phyloP scores from a whole-genome alignment of 2,113 vertebrate genomes.

The Aix galericulata region DNA sequence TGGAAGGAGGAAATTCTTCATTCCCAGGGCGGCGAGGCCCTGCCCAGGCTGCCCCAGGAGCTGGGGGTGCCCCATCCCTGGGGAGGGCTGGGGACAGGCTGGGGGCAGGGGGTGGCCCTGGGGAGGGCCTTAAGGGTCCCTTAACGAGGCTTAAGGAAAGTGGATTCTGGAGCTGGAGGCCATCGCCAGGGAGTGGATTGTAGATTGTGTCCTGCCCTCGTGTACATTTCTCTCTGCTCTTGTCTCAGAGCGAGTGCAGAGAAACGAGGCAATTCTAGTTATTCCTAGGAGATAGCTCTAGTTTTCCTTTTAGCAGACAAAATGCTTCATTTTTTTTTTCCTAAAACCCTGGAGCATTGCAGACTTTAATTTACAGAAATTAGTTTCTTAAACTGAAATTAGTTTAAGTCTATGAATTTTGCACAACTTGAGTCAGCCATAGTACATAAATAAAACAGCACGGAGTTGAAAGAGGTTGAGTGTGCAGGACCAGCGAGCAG shows the following conservation, averaged over 20 bases:
- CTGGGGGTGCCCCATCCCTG: too few relatives aligned
- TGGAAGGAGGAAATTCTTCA: too few relatives aligned
- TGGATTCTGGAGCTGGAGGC: neutral
- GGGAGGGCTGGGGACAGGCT: too few relatives aligned
- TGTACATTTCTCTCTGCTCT: neutral
- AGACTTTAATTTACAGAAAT: neutral
- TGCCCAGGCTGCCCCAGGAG: too few relatives aligned
- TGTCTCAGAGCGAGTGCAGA: neutral
- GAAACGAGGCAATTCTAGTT: neutral
- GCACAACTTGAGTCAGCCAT: neutral
- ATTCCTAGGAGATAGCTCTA: neutral
- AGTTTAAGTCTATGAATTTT: neutral
- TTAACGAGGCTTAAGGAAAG: neutral
- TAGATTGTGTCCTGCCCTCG: neutral
- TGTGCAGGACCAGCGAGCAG: neutral
- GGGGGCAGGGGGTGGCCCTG: too few relatives aligned
- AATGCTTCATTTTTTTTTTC: neutral
- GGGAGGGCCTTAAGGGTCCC: too few relatives aligned
- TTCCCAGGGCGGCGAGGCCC: too few relatives aligned
- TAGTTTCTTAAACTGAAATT: neutral
- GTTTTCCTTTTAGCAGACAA: neutral
- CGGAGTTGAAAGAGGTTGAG: neutral
- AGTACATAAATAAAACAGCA: neutral
- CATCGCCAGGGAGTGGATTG: neutral
- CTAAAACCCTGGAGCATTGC: neutral